Base-by-base conservation (phyloP, 2,797 vertebrate species). In the Danionella dracula region DNA sequence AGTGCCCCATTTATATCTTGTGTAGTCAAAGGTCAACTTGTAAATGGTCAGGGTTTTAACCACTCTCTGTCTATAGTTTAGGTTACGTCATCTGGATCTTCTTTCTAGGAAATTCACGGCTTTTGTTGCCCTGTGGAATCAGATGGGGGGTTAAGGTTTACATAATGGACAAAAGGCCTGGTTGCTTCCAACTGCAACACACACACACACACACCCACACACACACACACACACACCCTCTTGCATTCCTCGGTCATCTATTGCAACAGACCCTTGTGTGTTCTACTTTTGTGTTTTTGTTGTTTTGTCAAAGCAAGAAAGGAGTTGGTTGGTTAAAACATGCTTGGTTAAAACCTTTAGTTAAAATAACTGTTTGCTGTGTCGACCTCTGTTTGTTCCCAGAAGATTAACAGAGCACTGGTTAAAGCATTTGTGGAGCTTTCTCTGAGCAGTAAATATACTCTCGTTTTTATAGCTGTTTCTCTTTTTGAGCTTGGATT, bases 391-490 rank as follows among this genome's bases (percentile, higher is more conserved):
- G 53, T 19, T 46, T 31, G 19, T 48, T 8, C 58, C 23, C 12
- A 13, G 37, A 49, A 41, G 55, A 40, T 67, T 67, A 59, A 70
- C 58, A 60, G 58, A 56, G 20, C 38, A 20, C 74, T 76, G 74
- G 31, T 20, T 48, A 45, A 68, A 34, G 68, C 71, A 69, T 74
- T 73, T 67, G 50, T 53, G 48, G 56, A 81, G 68, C 80, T 82
- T 89, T 89, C 83, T 88, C 74, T 75, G 80, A 83, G 87, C 80
- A 82, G 80, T 89, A 88, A 89, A 88, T 91, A 86, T 74, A 50
- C 78, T 76, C 20, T 64, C 78, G 80, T 55, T 66, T 90, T 90
- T 87, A 87, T 88, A 81, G 86, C 84, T 88, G 84, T 86, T 89
- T 87, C 86, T 60, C 54, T 65, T 58, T 51, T 34, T 49, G 44